A percentile compares a stretch with the other conserved stretches of the same genome.
Evolutionary conservation across 2,888 invertebrate genomes (phyloP).

Genomic region (Ryuthela nishihirai): DNA sequence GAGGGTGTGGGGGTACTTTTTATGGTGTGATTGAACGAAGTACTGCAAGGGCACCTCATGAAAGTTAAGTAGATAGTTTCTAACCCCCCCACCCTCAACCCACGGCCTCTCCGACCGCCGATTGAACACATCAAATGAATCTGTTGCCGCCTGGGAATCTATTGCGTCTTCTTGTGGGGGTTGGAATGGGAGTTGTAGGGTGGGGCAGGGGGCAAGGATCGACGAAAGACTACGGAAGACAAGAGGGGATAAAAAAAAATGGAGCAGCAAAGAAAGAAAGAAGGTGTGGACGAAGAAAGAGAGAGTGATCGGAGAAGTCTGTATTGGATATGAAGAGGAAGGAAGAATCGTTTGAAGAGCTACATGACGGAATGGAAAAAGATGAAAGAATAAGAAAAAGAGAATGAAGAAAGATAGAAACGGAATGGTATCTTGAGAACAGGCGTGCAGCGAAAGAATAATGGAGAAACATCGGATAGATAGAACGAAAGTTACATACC

Average conservation of each 20-base stretch:
- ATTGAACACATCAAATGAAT: conserved; percentile 29
- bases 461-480: no score
- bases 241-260: background rate
- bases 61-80: conserved; percentile 40
- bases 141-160: conserved; percentile 31
- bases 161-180: no score
- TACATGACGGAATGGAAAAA: no score
- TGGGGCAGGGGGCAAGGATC: background rate
- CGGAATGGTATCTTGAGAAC: no score
- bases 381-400: no score
- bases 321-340: no score
- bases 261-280: background rate
- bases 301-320: no score
- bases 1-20: conserved; percentile 25
- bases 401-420: no score
- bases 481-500: no score
- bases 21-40: conserved; percentile 34
- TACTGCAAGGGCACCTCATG: conserved; percentile 33
- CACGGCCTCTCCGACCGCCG: conserved; percentile 3
- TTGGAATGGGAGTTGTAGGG: background rate
- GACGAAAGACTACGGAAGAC: background rate
- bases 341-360: no score
- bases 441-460: no score
- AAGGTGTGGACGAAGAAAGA: background rate
- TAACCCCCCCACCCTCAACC: conserved; percentile 23